Percentiles rank a stretch among this genome's conserved stretches.
phyloP scores from a whole-genome alignment of 1,140 invertebrate genomes.

The Leptinotarsa undecemlineata region DNA sequence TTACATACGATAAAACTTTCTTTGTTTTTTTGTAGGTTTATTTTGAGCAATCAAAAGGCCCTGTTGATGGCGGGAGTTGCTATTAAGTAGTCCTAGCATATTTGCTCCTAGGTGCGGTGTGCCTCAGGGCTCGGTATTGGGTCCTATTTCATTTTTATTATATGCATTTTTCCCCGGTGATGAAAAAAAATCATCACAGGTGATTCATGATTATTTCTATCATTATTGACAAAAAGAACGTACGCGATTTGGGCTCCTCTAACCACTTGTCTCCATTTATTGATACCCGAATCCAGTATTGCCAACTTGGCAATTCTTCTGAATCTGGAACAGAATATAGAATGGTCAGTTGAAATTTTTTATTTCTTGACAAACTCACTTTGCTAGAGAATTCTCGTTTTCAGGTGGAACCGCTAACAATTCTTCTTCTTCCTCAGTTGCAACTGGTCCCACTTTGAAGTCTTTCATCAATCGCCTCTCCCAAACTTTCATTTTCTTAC shows the following conservation, averaged over 20 bases:
- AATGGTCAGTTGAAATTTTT: background rate
- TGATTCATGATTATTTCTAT: too few species aligned
- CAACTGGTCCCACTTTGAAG: constrained; percentile 78
- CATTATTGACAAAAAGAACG: constrained; percentile 47
- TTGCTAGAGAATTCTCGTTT: constrained; percentile 66
- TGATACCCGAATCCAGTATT: constrained; percentile 65
- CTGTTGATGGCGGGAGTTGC: too few species aligned
- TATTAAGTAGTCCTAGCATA: too few species aligned
- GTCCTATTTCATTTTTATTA: too few species aligned
- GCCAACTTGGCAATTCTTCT: constrained; percentile 73
- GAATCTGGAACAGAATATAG: constrained; percentile 57
- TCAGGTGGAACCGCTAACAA: constrained; percentile 58
- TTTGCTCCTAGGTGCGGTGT: too few species aligned
- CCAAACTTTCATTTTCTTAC: constrained; percentile 78
- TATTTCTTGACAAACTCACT: constrained; percentile 40
- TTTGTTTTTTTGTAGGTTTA: too few species aligned
- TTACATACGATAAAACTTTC: too few species aligned
- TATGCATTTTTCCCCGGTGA: too few species aligned
- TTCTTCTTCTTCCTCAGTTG: constrained; percentile 60
- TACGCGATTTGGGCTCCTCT: constrained; percentile 62
- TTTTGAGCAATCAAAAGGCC: too few species aligned
- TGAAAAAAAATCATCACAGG: too few species aligned
- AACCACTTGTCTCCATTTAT: constrained; percentile 74
- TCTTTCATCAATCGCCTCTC: constrained; percentile 83
- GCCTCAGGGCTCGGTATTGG: too few species aligned